Conservation (phyloP, 2,113 vertebrate genomes). For the Rhinolophus sinicus region DNA sequence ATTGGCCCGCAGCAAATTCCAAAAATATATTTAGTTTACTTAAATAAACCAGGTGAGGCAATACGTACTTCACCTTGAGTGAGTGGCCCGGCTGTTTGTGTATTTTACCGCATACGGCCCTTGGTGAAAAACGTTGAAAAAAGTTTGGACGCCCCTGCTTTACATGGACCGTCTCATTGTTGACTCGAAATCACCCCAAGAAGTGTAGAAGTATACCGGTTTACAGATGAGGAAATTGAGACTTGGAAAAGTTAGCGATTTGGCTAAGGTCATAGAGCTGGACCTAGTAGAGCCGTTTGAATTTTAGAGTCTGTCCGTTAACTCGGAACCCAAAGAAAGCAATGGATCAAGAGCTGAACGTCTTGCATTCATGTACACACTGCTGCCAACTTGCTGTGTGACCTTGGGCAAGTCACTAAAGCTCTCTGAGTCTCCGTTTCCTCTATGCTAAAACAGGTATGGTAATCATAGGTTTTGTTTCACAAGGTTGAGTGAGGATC, state of each 20-base stretch:
- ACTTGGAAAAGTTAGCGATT: neutral
- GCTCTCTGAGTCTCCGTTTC: neutral
- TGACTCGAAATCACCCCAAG: neutral
- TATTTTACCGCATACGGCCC: too few relatives aligned
- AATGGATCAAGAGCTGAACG: neutral
- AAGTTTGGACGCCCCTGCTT: neutral
- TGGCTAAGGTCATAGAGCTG: neutral
- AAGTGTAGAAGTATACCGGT: neutral
- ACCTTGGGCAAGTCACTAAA: neutral
- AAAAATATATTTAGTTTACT: too few relatives aligned
- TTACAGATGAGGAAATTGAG: neutral
- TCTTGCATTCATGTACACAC: neutral
- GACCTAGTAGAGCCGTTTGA: neutral
- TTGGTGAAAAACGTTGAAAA: too few relatives aligned
- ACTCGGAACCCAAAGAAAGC: neutral
- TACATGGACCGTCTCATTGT: neutral
- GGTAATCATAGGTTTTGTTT: neutral
- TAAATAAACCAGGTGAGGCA: too few relatives aligned
- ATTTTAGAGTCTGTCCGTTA: neutral
- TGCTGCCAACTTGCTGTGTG: neutral
- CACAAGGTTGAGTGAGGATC: neutral
- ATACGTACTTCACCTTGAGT: too few relatives aligned
- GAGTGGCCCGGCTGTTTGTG: too few relatives aligned
- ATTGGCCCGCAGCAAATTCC: too few relatives aligned
- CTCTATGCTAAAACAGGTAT: neutral